A percentile compares a stretch with the other conserved stretches of the same genome.
Conservation (phyloP, 1,140 invertebrate genomes). For the Camponotus vicinus region DNA sequence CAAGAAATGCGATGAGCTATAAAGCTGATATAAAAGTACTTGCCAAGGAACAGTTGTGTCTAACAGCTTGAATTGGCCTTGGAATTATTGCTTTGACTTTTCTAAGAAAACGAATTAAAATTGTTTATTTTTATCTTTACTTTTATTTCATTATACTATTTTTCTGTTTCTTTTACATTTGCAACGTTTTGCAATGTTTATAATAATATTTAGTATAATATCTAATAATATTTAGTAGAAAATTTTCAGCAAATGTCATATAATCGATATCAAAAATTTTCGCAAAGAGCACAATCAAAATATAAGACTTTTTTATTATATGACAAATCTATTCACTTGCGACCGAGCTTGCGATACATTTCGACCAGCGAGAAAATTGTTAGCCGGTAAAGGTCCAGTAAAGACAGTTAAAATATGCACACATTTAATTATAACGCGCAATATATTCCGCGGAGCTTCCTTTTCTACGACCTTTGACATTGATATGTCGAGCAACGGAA, state of each 20-base stretch:
- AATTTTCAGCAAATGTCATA: background rate
- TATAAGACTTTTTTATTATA: conserved; percentile 25
- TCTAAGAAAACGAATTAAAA: too few species aligned
- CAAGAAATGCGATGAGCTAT: too few species aligned
- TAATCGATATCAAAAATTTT: conserved; percentile 4
- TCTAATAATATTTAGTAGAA: background rate
- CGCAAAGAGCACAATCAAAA: background rate
- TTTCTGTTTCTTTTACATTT: conserved; percentile 14
- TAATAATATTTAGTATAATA: background rate
- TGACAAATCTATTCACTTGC: conserved; percentile 37
- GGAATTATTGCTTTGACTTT: too few species aligned
- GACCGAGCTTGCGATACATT: conserved; percentile 65
- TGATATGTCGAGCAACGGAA: conserved; percentile 30
- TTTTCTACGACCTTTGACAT: conserved; percentile 43
- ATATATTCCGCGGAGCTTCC: conserved; percentile 11
- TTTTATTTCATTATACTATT: background rate
- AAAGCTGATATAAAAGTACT: too few species aligned
- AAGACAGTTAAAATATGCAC: conserved; percentile 77
- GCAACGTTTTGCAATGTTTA: background rate
- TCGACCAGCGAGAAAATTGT: conserved; percentile 59
- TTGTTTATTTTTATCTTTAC: background rate
- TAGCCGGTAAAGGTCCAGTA: conserved; percentile 68
- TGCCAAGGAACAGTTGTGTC: too few species aligned
- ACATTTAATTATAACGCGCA: conserved; percentile 68
- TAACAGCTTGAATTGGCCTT: too few species aligned